phyloP scores from a whole-genome alignment of 2,888 invertebrate species.

The Tortrix viridana region DNA sequence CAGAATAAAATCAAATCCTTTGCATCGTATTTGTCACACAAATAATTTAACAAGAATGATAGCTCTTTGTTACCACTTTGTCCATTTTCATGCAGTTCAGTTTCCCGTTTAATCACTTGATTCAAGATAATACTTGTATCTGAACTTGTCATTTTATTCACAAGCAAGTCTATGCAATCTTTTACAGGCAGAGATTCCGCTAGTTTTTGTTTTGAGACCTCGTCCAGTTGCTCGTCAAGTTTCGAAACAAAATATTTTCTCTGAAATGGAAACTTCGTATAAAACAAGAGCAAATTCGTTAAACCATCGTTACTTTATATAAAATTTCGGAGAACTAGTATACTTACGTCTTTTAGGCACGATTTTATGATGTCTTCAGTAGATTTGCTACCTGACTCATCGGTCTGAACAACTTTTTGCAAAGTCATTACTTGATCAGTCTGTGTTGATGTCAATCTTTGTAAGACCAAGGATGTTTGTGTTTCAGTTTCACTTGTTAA shows the following conservation, averaged over 20 bases:
- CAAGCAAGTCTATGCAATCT: conserved; percentile 49
- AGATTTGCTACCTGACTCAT: conserved; percentile 59
- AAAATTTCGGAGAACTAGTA: neutral
- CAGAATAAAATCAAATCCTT: conserved; percentile 64
- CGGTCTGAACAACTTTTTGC: conserved; percentile 55
- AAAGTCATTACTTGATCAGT: conserved; percentile 44
- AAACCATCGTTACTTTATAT: neutral
- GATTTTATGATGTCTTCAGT: conserved; percentile 58
- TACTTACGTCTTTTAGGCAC: conserved; percentile 63
- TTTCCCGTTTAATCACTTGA: conserved; percentile 51
- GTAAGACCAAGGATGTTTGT: conserved; percentile 51
- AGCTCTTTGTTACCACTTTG: conserved; percentile 47
- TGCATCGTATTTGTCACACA: conserved; percentile 56
- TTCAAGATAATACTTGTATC: conserved; percentile 49
- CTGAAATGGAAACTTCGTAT: conserved; percentile 60
- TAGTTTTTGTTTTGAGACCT: conserved; percentile 52
- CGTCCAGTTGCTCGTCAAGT: conserved; percentile 54
- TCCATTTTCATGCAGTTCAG: conserved; percentile 32
- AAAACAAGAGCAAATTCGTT: neutral
- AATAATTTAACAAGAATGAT: conserved; percentile 55
- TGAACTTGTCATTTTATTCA: conserved; percentile 50
- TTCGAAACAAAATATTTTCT: conserved; percentile 60
- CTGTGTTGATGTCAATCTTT: conserved; percentile 44
- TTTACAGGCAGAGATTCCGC: conserved; percentile 53
- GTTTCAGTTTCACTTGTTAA: conserved; percentile 45